Percentiles rank a stretch among this genome's conserved stretches.
These are phyloP conservation scores for Aethina tumida DNA, from an alignment of 1,140 invertebrate species.

Conservation along the genomic window DNA sequence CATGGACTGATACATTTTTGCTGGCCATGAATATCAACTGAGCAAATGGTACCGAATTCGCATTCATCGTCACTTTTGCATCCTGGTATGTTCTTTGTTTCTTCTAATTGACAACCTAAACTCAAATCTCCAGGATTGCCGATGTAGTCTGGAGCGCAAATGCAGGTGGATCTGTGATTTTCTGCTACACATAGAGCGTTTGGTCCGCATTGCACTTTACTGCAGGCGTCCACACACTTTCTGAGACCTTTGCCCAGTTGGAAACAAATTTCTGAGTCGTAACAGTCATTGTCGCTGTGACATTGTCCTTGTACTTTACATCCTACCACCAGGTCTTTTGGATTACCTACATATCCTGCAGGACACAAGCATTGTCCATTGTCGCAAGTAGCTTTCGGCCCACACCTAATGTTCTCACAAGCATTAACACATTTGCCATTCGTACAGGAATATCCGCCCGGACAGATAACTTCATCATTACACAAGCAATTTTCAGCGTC, in stretches of 20 bases:
- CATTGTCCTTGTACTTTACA: constrained; percentile 64
- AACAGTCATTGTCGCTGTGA: constrained; percentile 68
- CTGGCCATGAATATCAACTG: constrained; percentile 45
- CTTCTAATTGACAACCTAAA: constrained; percentile 62
- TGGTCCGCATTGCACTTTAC: constrained; percentile 78
- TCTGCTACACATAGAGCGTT: constrained; percentile 77
- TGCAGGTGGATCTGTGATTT: constrained; percentile 72
- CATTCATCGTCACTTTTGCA: constrained; percentile 67
- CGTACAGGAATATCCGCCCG: constrained; percentile 62
- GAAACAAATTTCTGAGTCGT: constrained; percentile 74
- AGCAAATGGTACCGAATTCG: constrained; percentile 48
- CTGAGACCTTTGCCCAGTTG: constrained; percentile 63
- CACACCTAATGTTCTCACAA: constrained; percentile 64
- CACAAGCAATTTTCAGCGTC: constrained; percentile 61
- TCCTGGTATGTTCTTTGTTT: constrained; percentile 43
- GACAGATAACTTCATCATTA: constrained; percentile 57
- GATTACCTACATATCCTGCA: constrained; percentile 66
- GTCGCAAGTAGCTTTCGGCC: constrained; percentile 70
- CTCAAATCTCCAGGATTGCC: constrained; percentile 71
- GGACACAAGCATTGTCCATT: constrained; percentile 70
- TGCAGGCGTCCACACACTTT: constrained; percentile 78
- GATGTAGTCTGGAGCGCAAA: constrained; percentile 67
- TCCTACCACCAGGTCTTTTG: constrained; percentile 55
- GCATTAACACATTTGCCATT: constrained; percentile 59
- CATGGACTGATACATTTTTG: constrained; percentile 68